These are phyloP conservation scores for Myotis findleyi DNA, from an alignment of 2,797 vertebrate genomes.

Conservation along the genomic window DNA sequence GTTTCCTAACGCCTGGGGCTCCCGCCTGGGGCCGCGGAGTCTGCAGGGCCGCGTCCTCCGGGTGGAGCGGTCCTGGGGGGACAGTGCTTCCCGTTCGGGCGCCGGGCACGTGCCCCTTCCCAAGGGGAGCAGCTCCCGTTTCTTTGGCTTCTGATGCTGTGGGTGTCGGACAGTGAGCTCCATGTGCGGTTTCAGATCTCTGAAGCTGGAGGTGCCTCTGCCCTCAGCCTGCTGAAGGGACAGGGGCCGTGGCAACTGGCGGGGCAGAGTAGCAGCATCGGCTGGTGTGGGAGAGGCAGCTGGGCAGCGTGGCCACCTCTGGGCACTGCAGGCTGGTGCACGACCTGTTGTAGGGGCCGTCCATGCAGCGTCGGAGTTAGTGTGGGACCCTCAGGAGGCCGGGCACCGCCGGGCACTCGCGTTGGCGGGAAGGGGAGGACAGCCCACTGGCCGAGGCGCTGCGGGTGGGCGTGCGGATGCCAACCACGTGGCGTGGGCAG, in stretches of 20 bases:
- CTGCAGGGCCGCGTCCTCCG: rapidly evolving
- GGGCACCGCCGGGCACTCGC: not conserved
- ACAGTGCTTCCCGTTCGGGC: rapidly evolving
- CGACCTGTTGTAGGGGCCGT: not conserved
- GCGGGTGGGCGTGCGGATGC: rapidly evolving
- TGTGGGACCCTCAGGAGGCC: not conserved
- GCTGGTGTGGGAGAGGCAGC: not conserved
- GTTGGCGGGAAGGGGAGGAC: not conserved
- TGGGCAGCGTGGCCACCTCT: rapidly evolving
- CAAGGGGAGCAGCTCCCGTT: not conserved
- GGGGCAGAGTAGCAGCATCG: not conserved
- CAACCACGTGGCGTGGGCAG: not conserved
- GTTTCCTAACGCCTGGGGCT: too few species aligned
- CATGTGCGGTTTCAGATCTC: rapidly evolving
- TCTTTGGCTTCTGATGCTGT: not conserved
- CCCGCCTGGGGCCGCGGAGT: too few species aligned
- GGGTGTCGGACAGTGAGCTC: not conserved
- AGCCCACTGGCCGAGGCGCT: not conserved
- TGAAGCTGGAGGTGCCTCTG: not conserved
- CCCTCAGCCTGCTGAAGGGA: not conserved
- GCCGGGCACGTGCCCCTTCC: not conserved
- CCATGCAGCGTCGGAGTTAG: not conserved
- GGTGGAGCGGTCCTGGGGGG: not conserved
- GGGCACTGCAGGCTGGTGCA: not conserved
- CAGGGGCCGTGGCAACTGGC: not conserved